phyloP scores from a whole-genome alignment of 2,113 vertebrate genomes.

The Climacteris rufus region DNA sequence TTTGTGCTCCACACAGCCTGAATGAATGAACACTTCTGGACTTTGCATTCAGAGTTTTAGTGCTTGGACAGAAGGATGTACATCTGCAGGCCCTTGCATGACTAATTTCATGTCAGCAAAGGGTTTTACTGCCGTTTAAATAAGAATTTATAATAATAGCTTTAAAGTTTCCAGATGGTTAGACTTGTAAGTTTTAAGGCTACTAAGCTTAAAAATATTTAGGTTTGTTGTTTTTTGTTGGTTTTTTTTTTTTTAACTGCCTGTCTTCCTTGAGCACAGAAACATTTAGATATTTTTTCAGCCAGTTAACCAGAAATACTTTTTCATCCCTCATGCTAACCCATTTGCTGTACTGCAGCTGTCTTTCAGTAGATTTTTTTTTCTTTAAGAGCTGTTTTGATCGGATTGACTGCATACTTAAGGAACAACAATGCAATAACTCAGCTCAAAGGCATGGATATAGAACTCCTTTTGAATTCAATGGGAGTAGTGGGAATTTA shows the following conservation, averaged over 20 bases:
- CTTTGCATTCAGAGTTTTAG: constrained; percentile 4
- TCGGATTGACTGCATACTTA: background rate
- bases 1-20: background rate
- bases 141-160: constrained; percentile 64
- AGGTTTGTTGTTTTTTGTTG: background rate
- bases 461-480: background rate
- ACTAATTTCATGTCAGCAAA: constrained; percentile 68
- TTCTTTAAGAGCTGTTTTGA: background rate
- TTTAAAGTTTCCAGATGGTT: constrained; percentile 59
- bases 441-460: background rate
- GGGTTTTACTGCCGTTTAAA: constrained; percentile 71
- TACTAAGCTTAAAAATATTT: background rate
- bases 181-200: constrained; percentile 29
- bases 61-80: constrained; percentile 49
- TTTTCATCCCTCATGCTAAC: background rate
- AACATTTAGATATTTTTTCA: background rate
- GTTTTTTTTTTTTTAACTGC: background rate
- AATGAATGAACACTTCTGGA: constrained; percentile 46
- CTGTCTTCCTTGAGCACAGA: background rate
- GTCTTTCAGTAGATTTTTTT: background rate
- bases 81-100: constrained; percentile 62
- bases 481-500: background rate
- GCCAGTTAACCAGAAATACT: background rate
- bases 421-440: background rate
- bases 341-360: background rate